Conservation (phyloP, 1,140 invertebrate genomes). For the Teleopsis dalmanni region DNA sequence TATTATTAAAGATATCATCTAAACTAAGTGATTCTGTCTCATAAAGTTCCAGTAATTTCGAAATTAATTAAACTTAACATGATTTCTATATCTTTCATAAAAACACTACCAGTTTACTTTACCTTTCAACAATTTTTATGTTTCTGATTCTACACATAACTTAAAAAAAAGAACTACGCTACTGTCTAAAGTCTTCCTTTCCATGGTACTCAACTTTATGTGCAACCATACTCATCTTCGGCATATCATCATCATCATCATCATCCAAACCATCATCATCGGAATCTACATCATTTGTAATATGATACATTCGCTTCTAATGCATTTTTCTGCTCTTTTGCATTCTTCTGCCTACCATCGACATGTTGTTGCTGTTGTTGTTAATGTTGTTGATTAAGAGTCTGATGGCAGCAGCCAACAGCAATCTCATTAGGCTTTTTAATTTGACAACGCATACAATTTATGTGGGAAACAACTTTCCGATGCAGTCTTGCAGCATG, state of each 20-base stretch:
- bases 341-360: slow-evolving; percentile 10
- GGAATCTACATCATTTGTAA: slow-evolving; percentile 29
- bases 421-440: slow-evolving; percentile 41
- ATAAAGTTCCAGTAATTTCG: too few relatives aligned
- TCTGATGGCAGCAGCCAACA: slow-evolving; percentile 13
- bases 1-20: too few relatives aligned
- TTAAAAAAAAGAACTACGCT: too few relatives aligned
- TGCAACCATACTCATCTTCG: too few relatives aligned
- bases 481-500: background rate
- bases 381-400: background rate
- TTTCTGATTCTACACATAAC: too few relatives aligned
- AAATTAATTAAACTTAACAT: too few relatives aligned
- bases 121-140: too few relatives aligned
- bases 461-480: slow-evolving; percentile 29
- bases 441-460: slow-evolving; percentile 40
- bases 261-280: background rate
- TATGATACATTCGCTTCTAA: slow-evolving; percentile 30
- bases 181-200: too few relatives aligned
- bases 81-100: too few relatives aligned
- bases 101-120: too few relatives aligned
- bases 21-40: too few relatives aligned
- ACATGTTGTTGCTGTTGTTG: background rate
- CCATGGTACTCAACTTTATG: too few relatives aligned
- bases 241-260: background rate
- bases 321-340: slow-evolving; percentile 35